Evolutionary conservation across 1,140 invertebrate genomes (phyloP), one percentile per base, ranked within the genome.

Genomic region (Chymomyza costata): DNA sequence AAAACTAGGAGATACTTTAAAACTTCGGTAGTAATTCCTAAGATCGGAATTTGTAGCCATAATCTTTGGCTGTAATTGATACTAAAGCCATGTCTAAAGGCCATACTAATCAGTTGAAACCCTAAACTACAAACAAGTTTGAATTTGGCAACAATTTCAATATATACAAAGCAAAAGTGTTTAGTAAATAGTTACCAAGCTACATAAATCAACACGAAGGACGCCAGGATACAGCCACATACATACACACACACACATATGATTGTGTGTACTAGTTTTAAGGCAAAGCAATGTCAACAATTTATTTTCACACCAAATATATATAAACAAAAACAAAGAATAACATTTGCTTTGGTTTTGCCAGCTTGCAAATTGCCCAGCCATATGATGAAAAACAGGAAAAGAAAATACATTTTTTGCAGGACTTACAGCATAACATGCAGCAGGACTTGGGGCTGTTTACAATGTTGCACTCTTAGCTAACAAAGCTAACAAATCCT

Each of bases 311-410:
- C 37, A 47, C 41, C 47, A 21, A 35, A 56, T 35, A 34, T 44
- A 28, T 28, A 19, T 49, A 52, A 40, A 8, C 43, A 57, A 51
- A 35, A 37, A 56, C 38, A 49, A 60, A 55, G 44, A 28, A 49
- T n/a, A 30, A 43, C 21, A 43, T 30, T 43, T 28, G 40, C 40
- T n/a, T n/a, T n/a, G n/a, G n/a, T n/a, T n/a, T n/a, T 47, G 65
- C 51, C 46, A 45, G 43, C 46, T 48, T 32, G 51, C 46, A 56
- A 55, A 65, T 65, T 64, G 56, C 40, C 44, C 46, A 43, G 54
- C 58, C 25, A 67, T 54, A 58, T 58, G 47, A 46, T 25, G 18
- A 25, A 19, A 56, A 70, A 65, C 47, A 65, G 68, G 31, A 71
- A 63, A 47, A 49, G 43, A 64, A n/a, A 54, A 47, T 37, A 45